Evolutionary conservation across 1,140 invertebrate species (phyloP), one percentile per base, ranked within the genome.

Genomic region (Maconellicoccus hirsutus): DNA sequence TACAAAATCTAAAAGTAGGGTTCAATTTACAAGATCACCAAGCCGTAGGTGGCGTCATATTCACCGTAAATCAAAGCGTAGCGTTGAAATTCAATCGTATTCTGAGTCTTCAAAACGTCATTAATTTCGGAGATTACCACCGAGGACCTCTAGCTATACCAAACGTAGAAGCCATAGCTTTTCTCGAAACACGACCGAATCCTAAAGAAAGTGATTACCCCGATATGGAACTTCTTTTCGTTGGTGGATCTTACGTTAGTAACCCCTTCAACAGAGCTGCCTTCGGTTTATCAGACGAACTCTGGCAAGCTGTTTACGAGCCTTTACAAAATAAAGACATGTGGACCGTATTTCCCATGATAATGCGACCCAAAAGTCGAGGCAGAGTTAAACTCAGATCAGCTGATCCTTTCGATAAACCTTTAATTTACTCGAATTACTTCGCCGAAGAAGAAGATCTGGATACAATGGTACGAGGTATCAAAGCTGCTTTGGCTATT

Each of bases 351-450:
- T 70, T 70, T 22, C 76, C 76, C 0, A 77, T 75, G 16, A 75
- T 75, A 63, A 70, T 77, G 25, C 59, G 74, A 23, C 80, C 84
- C 0, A 77, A 81, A 73, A 87, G 86, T 23, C 73, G 71, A 1
- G 87, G 86, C 0, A 74, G 77, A 26, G 74, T 91, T 0, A 77
- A 75, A 21, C 75, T 91, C 7, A 75, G 77, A 14, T 84, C 81
- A 7, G 75, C 75, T 0, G 79, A 91, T 78, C 87, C 88, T 0
- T 78, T 81, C 0, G 83, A 86, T 19, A 79, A 82, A 23, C 87
- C 90, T 0, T 77, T 85, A n/a, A 89, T 94, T 33, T 81, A 86
- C 74, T 83, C 90, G 0, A 88, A 88, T 59, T 89, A 89, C 70
- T 83, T 89, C 10, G 78, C 76, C 0, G 76, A 84, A 38, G 66